Evolutionary conservation across 2,113 vertebrate species (phyloP).

Genomic region (Ictidomys tridecemlineatus): DNA sequence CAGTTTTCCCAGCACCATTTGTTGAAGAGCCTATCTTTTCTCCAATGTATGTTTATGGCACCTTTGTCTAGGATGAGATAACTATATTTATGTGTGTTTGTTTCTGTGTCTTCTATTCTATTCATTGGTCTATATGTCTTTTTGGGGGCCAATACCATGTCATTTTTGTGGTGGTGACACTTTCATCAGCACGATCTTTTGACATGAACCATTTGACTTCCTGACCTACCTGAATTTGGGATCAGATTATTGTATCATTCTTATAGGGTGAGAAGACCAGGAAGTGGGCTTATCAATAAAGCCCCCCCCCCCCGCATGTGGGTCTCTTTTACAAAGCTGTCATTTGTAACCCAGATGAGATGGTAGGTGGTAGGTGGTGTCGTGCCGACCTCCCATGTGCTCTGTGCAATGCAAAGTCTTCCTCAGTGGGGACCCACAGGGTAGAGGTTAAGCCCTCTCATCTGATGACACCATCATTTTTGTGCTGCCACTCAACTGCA

Average conservation of each 20-base stretch:
- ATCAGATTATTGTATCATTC: neutral
- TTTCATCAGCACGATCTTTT: neutral
- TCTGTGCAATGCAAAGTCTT: neutral
- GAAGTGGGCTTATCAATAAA: neutral
- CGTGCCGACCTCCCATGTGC: neutral
- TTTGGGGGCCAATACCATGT: too few relatives aligned
- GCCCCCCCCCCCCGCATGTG: too few relatives aligned
- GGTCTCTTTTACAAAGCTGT: neutral
- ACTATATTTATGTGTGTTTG: too few relatives aligned
- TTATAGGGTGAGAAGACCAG: neutral
- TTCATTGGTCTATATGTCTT: too few relatives aligned
- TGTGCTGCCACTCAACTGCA: neutral
- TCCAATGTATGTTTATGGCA: too few relatives aligned
- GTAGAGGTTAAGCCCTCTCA: neutral
- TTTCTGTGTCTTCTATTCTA: too few relatives aligned
- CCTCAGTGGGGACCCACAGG: neutral
- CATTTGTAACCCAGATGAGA: neutral
- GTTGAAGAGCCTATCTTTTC: too few relatives aligned
- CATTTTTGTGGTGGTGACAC: neutral
- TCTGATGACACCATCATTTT: neutral
- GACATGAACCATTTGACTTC: neutral
- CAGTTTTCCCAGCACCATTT: too few relatives aligned
- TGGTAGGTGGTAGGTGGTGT: neutral
- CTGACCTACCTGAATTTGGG: neutral
- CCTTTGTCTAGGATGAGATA: too few relatives aligned